A percentile compares a stretch with the other conserved stretches of the same genome.
Conservation (phyloP, 1,140 invertebrate genomes). For the Pseudobourletiella spinata region DNA sequence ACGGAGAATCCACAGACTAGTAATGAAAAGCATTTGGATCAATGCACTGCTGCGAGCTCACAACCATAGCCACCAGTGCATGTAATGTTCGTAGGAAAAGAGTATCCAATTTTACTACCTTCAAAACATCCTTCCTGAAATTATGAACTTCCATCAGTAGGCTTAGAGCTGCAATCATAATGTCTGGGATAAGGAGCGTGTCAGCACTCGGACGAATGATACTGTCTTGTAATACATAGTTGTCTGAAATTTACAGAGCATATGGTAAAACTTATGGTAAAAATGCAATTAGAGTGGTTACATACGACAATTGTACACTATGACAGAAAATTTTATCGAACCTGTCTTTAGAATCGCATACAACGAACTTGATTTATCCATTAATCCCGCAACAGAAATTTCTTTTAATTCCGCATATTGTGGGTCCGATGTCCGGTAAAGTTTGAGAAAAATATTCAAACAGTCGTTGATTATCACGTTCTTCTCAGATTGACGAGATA, state of each 20-base stretch:
- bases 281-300: too few species aligned
- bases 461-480: constrained; percentile 14
- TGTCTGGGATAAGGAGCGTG: constrained; percentile 2
- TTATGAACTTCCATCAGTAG: constrained; percentile 5
- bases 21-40: constrained; percentile 3
- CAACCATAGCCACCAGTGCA: too few species aligned
- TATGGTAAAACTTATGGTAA: too few species aligned
- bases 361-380: constrained; percentile 4
- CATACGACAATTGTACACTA: too few species aligned
- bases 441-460: constrained; percentile 7
- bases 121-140: constrained; percentile 8
- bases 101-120: too few species aligned
- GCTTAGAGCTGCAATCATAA: constrained; percentile 7
- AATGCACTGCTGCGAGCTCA: too few species aligned
- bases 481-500: neutral
- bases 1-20: constrained; percentile 9
- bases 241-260: constrained; percentile 12
- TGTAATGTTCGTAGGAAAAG: too few species aligned
- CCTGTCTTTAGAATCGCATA: constrained; percentile 9
- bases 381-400: neutral
- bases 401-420: constrained; percentile 2
- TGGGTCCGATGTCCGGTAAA: constrained; percentile 1
- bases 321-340: too few species aligned
- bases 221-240: constrained; percentile 10
- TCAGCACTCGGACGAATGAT: constrained; percentile 12